phyloP scores from a whole-genome alignment of 2,113 vertebrate genomes.

The Cinclus cinclus region DNA sequence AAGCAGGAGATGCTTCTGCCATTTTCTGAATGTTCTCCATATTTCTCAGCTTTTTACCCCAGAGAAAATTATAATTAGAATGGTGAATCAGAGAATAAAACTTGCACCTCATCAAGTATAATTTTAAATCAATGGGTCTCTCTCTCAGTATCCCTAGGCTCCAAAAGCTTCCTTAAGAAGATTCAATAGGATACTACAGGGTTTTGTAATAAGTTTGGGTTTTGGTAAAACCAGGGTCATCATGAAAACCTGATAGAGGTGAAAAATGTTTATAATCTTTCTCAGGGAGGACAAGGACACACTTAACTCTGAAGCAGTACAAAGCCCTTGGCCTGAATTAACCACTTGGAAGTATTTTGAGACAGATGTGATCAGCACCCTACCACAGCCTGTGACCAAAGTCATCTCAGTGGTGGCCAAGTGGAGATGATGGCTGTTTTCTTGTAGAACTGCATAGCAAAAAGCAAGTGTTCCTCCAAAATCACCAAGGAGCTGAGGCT shows the following conservation, averaged over 20 bases:
- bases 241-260: background rate
- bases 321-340: background rate
- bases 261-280: background rate
- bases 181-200: background rate
- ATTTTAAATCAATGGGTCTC: background rate
- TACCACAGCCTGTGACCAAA: background rate
- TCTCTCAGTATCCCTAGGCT: background rate
- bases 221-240: background rate
- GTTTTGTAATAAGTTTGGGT: background rate
- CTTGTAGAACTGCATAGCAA: rapidly evolving
- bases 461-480: background rate
- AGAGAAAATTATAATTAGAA: background rate
- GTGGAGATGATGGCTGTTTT: background rate
- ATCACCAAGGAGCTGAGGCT: background rate
- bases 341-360: background rate
- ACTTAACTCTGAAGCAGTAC: background rate
- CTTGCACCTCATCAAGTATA: background rate
- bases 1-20: background rate
- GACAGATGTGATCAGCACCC: background rate
- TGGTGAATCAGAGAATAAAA: background rate
- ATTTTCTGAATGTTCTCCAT: background rate
- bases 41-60: background rate
- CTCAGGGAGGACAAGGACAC: background rate
- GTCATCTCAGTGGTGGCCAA: background rate
- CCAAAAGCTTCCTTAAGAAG: background rate